Evolutionary conservation across 2,888 invertebrate species (phyloP), one percentile per base, ranked within the genome.

Genomic region (Yponomeuta evonymella): DNA sequence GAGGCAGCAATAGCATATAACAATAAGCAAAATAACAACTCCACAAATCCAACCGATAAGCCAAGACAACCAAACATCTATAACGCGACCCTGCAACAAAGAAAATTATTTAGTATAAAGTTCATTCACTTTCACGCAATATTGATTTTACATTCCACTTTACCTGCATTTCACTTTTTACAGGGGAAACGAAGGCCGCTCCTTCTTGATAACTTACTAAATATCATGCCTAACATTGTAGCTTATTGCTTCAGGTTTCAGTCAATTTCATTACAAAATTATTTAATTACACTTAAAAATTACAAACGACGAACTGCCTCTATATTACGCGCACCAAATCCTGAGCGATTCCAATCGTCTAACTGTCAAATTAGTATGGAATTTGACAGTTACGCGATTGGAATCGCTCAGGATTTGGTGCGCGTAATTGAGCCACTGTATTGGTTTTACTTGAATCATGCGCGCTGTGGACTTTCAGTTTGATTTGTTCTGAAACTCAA

Each of bases 1-100:
- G 82, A 94, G 93, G 91, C 95, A 94, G 85, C 94, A 95, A 85
- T 94, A 94, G 88, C 94, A 95, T 79, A 95, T 90, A 79, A 95
- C 88, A 82, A 94, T 88, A 76, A 94, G 93, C 82, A 94, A 92
- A 83, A 95, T 90, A 79, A 94, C 85, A 79, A 94, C 94, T 79
- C 94, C 94, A 79, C 94, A 94, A 78, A 95, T 90, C 74, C 94
- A 94, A 73, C 94, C 94, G 75, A 90, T 83, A 84, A 93, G 89
- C 92, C 92, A 93, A 83, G 90, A 90, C 82, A 92, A 89, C 91
- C 92, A 92, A 88, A 92, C 84, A 85, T 90, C 86, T 89, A 90
- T 89, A 86, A 89, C 85, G 75, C 91, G 91, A 85, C 91, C 87
- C 91, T 91, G 87, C 69, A 87, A 89, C 77, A 74, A 78, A 75